A percentile compares a stretch with the other conserved stretches of the same genome.
phyloP scores from a whole-genome alignment of 2,113 vertebrate species.

The Fregetta grallaria region DNA sequence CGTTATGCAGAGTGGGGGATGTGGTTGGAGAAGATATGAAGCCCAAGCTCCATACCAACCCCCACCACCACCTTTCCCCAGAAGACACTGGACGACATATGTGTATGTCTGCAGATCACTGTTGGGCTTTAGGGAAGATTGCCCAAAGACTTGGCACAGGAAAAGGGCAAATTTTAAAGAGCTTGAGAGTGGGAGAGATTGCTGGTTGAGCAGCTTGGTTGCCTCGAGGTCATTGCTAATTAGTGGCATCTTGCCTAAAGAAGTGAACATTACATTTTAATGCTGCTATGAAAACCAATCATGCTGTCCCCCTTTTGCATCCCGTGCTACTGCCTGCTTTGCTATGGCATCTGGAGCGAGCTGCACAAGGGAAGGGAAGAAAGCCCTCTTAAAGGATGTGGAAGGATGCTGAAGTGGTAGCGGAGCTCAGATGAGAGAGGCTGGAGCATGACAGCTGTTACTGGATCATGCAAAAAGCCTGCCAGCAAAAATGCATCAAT shows the following conservation, averaged over 20 bases:
- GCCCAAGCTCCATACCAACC: not conserved
- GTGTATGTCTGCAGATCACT: not conserved
- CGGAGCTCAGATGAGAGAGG: slow-evolving; percentile 39
- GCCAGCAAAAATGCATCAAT: slow-evolving; percentile 70
- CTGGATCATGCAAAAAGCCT: slow-evolving; percentile 57
- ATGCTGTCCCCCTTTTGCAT: not conserved
- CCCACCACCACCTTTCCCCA: not conserved
- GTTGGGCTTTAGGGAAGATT: not conserved
- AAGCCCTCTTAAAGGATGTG: not conserved
- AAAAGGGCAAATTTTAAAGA: slow-evolving; percentile 62
- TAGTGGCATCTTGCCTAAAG: slow-evolving; percentile 29
- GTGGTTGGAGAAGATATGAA: not conserved
- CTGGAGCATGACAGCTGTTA: slow-evolving; percentile 67
- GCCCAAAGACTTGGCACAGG: not conserved
- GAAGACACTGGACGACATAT: not conserved
- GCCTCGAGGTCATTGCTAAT: slow-evolving; percentile 59
- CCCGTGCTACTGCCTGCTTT: not conserved
- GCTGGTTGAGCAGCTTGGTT: slow-evolving; percentile 41
- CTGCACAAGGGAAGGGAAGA: not conserved
- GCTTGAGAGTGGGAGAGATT: slow-evolving; percentile 4
- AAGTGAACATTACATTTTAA: slow-evolving; percentile 29
- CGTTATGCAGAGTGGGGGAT: not conserved
- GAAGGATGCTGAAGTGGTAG: slow-evolving; percentile 12
- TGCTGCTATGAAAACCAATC: not conserved
- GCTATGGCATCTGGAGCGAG: slow-evolving; percentile 21